Conservation (phyloP, 1,140 invertebrate genomes). For the Mactra quadrangularis region DNA sequence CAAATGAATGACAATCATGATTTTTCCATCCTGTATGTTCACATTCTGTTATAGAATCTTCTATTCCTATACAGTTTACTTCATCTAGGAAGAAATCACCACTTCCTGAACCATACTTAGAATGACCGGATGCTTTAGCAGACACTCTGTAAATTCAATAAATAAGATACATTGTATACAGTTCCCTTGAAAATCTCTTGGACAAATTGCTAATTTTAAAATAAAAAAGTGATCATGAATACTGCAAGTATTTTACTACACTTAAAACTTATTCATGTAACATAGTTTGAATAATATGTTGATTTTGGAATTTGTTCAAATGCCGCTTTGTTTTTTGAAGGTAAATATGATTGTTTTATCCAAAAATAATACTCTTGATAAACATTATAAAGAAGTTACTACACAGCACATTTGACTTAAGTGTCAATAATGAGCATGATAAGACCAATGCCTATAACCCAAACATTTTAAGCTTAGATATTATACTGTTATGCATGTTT, state of each 20-base stretch:
- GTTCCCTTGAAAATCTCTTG: too few relatives aligned
- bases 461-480: too few relatives aligned
- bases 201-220: background rate
- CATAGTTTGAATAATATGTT: background rate
- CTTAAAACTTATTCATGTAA: too few relatives aligned
- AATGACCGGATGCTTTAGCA: constrained; percentile 13
- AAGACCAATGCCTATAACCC: too few relatives aligned
- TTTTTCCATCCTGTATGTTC: constrained; percentile 41
- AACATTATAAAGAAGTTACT: too few relatives aligned
- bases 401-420: too few relatives aligned
- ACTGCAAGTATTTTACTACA: too few relatives aligned
- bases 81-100: constrained; percentile 48
- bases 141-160: constrained; percentile 16
- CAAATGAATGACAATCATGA: constrained; percentile 35
- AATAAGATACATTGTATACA: too few relatives aligned
- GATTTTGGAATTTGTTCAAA: background rate
- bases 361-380: too few relatives aligned
- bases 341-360: background rate
- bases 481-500: too few relatives aligned
- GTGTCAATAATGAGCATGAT: too few relatives aligned
- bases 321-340: background rate
- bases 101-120: constrained; percentile 45
- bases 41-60: constrained; percentile 35
- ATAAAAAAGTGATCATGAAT: too few relatives aligned
- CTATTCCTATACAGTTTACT: constrained; percentile 36